Evolutionary conservation across 2,797 vertebrate species (phyloP).

Genomic region (Mus caroli): DNA sequence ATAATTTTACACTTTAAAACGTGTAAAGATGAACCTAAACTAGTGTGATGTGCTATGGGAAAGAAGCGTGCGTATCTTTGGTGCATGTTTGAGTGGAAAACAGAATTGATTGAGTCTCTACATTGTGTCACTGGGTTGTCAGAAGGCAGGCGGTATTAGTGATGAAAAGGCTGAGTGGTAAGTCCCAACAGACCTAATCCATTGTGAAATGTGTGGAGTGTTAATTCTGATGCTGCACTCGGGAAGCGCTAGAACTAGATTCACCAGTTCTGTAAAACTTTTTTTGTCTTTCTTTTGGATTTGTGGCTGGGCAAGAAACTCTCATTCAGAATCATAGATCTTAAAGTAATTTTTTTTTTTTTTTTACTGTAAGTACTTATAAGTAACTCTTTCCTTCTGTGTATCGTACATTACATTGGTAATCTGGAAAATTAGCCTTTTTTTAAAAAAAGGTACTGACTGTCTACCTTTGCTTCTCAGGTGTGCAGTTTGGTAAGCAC

Average conservation of each 20-base stretch:
- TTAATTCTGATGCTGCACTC: neutral
- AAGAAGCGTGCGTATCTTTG: neutral
- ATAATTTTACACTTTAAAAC: conserved; percentile 36
- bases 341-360: neutral
- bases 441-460: neutral
- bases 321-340: conserved; percentile 33
- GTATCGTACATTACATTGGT: neutral
- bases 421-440: conserved; percentile 8
- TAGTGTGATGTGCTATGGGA: neutral
- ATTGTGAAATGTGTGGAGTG: neutral
- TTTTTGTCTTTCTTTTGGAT: conserved; percentile 34
- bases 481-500: neutral
- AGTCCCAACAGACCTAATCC: neutral
- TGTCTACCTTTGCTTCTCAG: neutral
- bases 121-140: neutral
- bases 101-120: neutral
- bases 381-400: neutral
- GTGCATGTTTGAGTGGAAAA: conserved; percentile 21
- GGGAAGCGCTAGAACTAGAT: conserved; percentile 5
- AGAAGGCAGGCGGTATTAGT: conserved; percentile 13
- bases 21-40: neutral
- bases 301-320: neutral
- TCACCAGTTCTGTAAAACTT: neutral
- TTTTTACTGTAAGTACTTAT: neutral
- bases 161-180: neutral